phyloP scores from a whole-genome alignment of 2,888 invertebrate species.

The Ornithoptera alexandrae region DNA sequence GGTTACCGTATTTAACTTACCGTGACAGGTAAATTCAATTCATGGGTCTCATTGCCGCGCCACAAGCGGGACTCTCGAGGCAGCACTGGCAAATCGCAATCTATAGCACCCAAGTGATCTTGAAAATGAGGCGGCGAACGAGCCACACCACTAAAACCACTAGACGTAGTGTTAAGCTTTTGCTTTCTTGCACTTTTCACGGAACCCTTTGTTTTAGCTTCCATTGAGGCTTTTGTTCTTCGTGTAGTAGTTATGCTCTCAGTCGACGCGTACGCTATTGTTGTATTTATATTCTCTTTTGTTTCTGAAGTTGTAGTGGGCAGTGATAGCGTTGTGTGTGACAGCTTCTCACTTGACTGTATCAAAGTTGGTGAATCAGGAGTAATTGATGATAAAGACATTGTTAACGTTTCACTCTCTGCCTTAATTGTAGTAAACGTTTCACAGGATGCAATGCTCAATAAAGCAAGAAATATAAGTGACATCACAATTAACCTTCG shows the following conservation, averaged over 20 bases:
- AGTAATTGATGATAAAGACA: slow-evolving; percentile 47
- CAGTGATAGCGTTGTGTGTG: slow-evolving; percentile 53
- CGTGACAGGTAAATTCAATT: slow-evolving; percentile 83
- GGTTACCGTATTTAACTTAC: slow-evolving; percentile 62
- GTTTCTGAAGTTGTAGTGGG: slow-evolving; percentile 58
- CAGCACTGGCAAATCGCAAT: slow-evolving; percentile 83
- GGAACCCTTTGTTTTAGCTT: slow-evolving; percentile 60
- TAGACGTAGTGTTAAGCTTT: slow-evolving; percentile 68
- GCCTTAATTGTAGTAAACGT: slow-evolving; percentile 46
- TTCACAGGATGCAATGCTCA: slow-evolving; percentile 51
- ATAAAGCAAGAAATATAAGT: slow-evolving; percentile 46
- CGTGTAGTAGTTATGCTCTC: slow-evolving; percentile 55
- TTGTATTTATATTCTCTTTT: slow-evolving; percentile 64
- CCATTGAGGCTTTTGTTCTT: slow-evolving; percentile 58
- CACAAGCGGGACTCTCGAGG: slow-evolving; percentile 83
- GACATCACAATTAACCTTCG: slow-evolving; percentile 14
- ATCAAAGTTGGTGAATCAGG: slow-evolving; percentile 48
- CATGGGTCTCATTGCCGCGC: slow-evolving; percentile 86
- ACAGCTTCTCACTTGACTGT: slow-evolving; percentile 50
- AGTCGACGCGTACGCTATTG: slow-evolving; percentile 57
- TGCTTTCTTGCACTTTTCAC: slow-evolving; percentile 70
- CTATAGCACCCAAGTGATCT: slow-evolving; percentile 82
- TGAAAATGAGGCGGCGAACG: slow-evolving; percentile 77
- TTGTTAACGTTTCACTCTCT: slow-evolving; percentile 53
- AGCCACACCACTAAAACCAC: slow-evolving; percentile 50